A percentile compares a stretch with the other conserved stretches of the same genome.
Conservation (phyloP, 2,113 vertebrate species). For the Dunckerocampus dactyliophorus region DNA sequence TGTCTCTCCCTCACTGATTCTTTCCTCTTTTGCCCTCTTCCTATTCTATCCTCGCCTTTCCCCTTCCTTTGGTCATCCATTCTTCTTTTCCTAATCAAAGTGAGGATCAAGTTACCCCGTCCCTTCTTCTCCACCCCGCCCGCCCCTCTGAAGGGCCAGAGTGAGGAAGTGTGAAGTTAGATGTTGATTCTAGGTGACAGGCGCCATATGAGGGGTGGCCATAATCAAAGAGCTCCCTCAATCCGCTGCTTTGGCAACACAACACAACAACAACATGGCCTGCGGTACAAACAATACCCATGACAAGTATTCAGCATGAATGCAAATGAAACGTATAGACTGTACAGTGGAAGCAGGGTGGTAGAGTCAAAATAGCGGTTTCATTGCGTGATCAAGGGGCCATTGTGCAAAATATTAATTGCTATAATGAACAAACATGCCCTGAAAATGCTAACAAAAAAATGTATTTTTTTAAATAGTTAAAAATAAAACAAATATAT, state of each 20-base stretch:
- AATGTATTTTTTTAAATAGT: too few relatives aligned
- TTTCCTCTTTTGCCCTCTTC: constrained; percentile 1
- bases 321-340: not conserved
- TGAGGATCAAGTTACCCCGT: constrained; percentile 1
- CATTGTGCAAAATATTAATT: too few relatives aligned
- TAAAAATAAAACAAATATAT: too few relatives aligned
- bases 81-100: constrained; percentile 10
- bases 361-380: not conserved
- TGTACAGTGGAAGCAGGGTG: not conserved
- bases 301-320: constrained; percentile 5
- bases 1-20: constrained; percentile 7
- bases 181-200: constrained; percentile 68
- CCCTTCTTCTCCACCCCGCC: not conserved
- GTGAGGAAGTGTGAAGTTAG: constrained; percentile 56
- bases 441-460: too few relatives aligned
- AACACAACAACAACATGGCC: not conserved
- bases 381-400: too few relatives aligned
- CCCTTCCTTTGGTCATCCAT: not conserved
- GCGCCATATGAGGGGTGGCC: constrained; percentile 63
- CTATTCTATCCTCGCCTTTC: constrained; percentile 9
- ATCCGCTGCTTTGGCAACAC: constrained; percentile 13
- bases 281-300: constrained; percentile 16
- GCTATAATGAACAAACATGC: too few relatives aligned
- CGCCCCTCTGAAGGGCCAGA: constrained; percentile 22
- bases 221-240: constrained; percentile 54